These are phyloP conservation scores for Saguinus midas DNA, from an alignment of 2,113 vertebrate genomes.

Conservation along the genomic window DNA sequence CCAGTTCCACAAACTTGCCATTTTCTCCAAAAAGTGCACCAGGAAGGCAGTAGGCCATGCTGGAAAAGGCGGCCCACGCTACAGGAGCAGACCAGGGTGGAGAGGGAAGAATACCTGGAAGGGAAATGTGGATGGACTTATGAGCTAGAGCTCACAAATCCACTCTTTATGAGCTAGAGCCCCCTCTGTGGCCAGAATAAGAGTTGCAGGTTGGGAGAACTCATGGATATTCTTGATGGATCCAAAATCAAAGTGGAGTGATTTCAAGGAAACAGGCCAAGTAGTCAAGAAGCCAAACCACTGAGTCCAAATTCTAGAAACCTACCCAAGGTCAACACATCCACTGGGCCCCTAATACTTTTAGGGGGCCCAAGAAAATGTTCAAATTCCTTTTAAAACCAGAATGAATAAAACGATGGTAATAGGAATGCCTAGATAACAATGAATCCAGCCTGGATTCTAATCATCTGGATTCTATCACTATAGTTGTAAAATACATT, in stretches of 20 bases:
- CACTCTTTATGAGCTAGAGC: no score
- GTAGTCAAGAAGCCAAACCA: background rate
- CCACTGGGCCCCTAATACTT: background rate
- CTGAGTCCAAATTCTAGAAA: background rate
- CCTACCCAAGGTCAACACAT: background rate
- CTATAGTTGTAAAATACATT: background rate
- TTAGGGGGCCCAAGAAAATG: background rate
- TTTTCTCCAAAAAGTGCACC: background rate
- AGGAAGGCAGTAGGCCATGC: accelerated
- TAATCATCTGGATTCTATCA: background rate
- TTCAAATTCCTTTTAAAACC: background rate
- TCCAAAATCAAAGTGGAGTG: background rate
- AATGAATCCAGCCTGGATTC: background rate
- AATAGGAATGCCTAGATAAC: background rate
- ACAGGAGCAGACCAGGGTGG: background rate
- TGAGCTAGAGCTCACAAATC: no score
- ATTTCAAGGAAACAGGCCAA: background rate
- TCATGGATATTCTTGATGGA: background rate
- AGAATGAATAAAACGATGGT: background rate
- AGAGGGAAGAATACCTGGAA: no score
- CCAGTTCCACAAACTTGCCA: background rate
- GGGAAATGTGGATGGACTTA: accelerated
- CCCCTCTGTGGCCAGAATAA: background rate
- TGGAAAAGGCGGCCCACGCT: accelerated
- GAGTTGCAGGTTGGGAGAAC: background rate